Evolutionary conservation across 2,113 vertebrate species (phyloP), one percentile per base, ranked within the genome.

Genomic region (Romanogobio albipinnatus): DNA sequence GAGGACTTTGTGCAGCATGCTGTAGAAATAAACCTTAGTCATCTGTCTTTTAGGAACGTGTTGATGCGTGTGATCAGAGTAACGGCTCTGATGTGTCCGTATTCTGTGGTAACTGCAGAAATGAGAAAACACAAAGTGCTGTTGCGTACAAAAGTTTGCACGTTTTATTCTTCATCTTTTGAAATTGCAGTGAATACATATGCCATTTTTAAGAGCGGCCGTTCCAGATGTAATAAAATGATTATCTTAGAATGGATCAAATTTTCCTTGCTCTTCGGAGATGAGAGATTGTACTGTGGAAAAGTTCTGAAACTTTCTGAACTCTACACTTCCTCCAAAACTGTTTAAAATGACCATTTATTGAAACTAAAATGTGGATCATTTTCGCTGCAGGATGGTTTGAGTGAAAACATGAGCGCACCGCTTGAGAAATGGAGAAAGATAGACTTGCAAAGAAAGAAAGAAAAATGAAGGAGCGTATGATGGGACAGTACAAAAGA

Each of bases 301-400:
- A 47, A 47, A 47, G 70, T 73, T n/a, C 1, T 26, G 39, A 49
- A 74, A 47, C 22, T 49, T 74, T 24, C 43, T 24, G 13, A 74
- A 74, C 70, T 49, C 70, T 17, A 51, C 53, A 33, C 24, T 11
- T 76, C 5, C 47, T 53, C 14, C 11, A 5, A 26, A 51, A 51
- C 2, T 6, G 5, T 73, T n/a, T 5, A 47, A 74, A 74, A 73
- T 3, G 22, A 29, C 47, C 43, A 17, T 53, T 53, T 47, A 29
- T 76, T 76, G n/a, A 15, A 33, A 5, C 11, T 53, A 53, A 66
- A 68, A 81, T 66, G 61, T 51, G 45, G 15, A 11, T 66, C 36
- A 26, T 61, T 79, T 81, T 51, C 26, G 13, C 45, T 66, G 24
- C 36, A 47, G 47, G 24, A 81, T 81, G 61, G 24, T 49, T 80